Base-by-base conservation (phyloP, 30 jellyfish, hydroid and myxozoan genomes). In the Chrysaora quinquecirrha region DNA sequence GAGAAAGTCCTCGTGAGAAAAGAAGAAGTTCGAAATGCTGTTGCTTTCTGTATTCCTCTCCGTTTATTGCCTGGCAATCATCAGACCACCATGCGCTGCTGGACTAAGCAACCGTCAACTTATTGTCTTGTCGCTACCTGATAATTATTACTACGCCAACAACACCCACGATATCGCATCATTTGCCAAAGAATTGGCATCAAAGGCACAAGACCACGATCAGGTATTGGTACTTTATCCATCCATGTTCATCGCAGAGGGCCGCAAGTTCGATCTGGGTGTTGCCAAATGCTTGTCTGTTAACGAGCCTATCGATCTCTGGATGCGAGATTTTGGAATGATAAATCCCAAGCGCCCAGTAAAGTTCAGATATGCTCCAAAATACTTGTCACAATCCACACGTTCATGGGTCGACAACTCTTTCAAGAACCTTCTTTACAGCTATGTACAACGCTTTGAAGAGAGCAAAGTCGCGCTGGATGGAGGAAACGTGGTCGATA, bases 401-500 rank as follows among this genome's bases (percentile, higher is more conserved):
- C 27, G 78, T 21, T 43, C 29, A 1, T 60, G 19, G 20, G 80
- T 77, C 49, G 89, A 77, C 46, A 24, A 32, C 20, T 32, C 52
- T 6, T 61, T 77, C 72, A 29, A 71, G 30, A 64, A 62, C 31
- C 61, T 77, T 21, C 43, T 77, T 21, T 30, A 47, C n/a, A 4
- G 32, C 43, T 31, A 74, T 32, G 86, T 47, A 9, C 56, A 23
- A 20, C 54, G 14, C 11, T 38, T 38, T 14, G 19, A 6, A 19
- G 71, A 58, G 20, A 6, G 20, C 10, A 6, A 19, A n/a, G 30
- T 77, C 6, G 38, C 60, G 9, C 76, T 50, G 27, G 89, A 77
- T 58, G 89, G 89, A 31, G 89, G 89, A 10, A 77, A 77, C 28
- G 80, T 77, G 43, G 89, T 77, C 21, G 89, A 77, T 25, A 77